Evolutionary conservation across 2,888 invertebrate species (phyloP).

Genomic region (Steinernema scapterisci): DNA sequence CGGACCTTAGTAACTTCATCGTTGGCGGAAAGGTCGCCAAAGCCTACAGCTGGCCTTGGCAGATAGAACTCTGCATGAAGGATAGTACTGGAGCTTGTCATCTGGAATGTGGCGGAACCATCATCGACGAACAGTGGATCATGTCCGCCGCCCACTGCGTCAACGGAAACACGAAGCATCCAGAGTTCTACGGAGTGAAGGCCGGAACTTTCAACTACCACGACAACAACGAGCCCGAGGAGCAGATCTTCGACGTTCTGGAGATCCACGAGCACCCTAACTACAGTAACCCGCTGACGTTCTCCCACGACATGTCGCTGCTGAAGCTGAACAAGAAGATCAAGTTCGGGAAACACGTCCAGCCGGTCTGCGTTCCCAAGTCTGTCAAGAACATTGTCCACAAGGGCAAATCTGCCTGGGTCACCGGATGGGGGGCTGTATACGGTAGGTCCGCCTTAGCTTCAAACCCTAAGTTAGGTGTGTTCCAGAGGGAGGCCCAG

Average conservation of each 20-base stretch:
- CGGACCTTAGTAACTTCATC: conserved; percentile 32
- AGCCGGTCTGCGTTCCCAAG: conserved; percentile 87
- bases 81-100: conserved; percentile 25
- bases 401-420: conserved; percentile 34
- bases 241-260: conserved; percentile 9
- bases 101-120: conserved; percentile 34
- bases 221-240: conserved; percentile 20
- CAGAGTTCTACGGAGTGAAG: background rate
- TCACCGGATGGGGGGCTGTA: conserved; percentile 38
- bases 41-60: conserved; percentile 42
- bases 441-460: background rate
- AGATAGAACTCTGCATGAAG: conserved; percentile 36
- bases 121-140: conserved; percentile 38
- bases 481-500: conserved; percentile 35
- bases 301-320: conserved; percentile 35
- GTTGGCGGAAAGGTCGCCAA: conserved; percentile 39
- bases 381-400: conserved; percentile 66
- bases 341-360: conserved; percentile 85
- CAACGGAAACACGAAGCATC: background rate
- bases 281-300: conserved; percentile 31
- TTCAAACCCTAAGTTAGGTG: background rate
- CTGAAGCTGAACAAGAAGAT: conserved; percentile 76
- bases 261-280: conserved; percentile 29
- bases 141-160: conserved; percentile 39
- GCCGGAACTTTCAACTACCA: conserved; percentile 27